These are phyloP conservation scores for Polymixis flavicincta DNA, from an alignment of 2,888 invertebrate species.

Conservation along the genomic window DNA sequence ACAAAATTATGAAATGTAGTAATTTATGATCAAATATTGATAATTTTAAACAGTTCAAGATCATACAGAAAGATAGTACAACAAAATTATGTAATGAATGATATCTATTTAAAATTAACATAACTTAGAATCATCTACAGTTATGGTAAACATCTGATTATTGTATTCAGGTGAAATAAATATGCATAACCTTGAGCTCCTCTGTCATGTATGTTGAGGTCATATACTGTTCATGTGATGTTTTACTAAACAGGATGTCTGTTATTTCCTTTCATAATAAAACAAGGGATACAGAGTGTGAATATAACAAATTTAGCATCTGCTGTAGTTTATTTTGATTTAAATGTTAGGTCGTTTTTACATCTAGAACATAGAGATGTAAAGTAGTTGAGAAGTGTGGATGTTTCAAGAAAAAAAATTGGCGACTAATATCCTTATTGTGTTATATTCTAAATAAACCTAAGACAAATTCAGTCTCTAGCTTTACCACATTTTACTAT, in stretches of 20 bases:
- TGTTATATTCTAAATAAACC: not conserved
- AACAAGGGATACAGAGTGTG: not conserved
- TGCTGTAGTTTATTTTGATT: not conserved
- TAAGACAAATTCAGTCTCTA: not conserved
- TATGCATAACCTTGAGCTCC: slow-evolving; percentile 57
- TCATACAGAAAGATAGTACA: not conserved
- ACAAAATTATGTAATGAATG: slow-evolving; percentile 15
- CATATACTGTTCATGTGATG: slow-evolving; percentile 41
- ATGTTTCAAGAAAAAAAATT: not conserved
- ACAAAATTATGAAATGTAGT: slow-evolving; percentile 32
- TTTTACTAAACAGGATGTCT: slow-evolving; percentile 39
- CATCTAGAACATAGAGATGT: not conserved
- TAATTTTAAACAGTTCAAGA: slow-evolving; percentile 15
- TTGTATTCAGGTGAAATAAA: slow-evolving; percentile 55
- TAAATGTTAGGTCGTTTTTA: not conserved
- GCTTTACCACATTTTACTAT: not conserved
- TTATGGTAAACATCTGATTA: slow-evolving; percentile 49
- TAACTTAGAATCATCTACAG: slow-evolving; percentile 30
- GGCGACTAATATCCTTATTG: not conserved
- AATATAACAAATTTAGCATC: not conserved
- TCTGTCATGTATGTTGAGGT: slow-evolving; percentile 52
- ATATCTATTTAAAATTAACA: slow-evolving; percentile 28
- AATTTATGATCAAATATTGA: slow-evolving; percentile 21
- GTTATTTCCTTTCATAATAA: slow-evolving; percentile 43
- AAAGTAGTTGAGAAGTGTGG: not conserved